A percentile compares a stretch with the other conserved stretches of the same genome.
Evolutionary conservation across 2,113 vertebrate species (phyloP).

Genomic region (Ranitomeya variabilis): DNA sequence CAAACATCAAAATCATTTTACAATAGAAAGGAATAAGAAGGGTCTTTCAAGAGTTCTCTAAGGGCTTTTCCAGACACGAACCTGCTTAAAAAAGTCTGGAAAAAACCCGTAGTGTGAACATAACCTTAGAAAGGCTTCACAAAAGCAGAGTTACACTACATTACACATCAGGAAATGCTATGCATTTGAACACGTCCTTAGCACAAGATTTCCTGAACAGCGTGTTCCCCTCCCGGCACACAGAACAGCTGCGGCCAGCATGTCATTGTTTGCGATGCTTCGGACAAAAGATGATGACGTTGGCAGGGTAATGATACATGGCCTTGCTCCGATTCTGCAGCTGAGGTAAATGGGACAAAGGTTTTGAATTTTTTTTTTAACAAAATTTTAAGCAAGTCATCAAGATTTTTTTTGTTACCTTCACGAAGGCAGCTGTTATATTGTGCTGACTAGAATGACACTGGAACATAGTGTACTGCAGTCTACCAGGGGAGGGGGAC

Average conservation of each 20-base stretch:
- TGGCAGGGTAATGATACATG: neutral
- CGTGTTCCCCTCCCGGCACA: conserved; percentile 24
- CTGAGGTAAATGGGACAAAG: conserved; percentile 46
- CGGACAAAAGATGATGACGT: conserved; percentile 48
- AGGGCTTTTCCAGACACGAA: no score
- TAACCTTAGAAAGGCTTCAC: neutral
- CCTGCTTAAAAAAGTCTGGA: no score
- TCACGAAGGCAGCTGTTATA: conserved; percentile 33
- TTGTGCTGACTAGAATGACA: conserved; percentile 41
- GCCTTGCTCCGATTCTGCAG: neutral
- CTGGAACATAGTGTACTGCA: conserved; percentile 43
- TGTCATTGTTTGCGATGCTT: conserved; percentile 22
- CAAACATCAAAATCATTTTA: no score
- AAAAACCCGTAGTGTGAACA: no score
- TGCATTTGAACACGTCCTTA: conserved; percentile 26
- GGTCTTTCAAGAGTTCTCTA: no score
- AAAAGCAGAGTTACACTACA: neutral
- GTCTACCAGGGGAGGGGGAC: conserved; percentile 5
- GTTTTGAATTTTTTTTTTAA: neutral
- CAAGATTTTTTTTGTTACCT: conserved; percentile 22
- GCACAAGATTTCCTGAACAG: conserved; percentile 50
- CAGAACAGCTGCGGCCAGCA: conserved; percentile 36
- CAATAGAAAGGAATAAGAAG: no score
- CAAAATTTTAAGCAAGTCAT: neutral
- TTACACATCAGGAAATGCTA: conserved; percentile 9